Percentiles rank a stretch among this genome's conserved stretches.
These are phyloP conservation scores for Enteromius unitaeniatus DNA, from an alignment of 2,797 vertebrate species.

Conservation along the genomic window DNA sequence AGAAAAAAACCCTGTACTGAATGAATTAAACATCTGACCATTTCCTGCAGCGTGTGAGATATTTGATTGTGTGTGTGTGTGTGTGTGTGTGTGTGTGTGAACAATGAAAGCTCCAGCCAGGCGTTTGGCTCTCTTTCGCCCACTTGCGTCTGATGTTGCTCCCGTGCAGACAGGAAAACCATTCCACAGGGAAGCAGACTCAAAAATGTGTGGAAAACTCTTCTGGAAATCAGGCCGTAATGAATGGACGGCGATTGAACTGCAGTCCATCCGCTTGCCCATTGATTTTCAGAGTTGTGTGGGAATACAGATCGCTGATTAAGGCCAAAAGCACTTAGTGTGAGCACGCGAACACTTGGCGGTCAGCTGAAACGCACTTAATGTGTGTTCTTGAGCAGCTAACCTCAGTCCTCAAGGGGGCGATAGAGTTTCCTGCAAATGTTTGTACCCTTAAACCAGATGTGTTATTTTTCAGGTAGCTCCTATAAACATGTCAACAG, in stretches of 20 bases:
- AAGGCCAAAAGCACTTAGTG: neutral
- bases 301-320: neutral
- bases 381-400: constrained; percentile 3
- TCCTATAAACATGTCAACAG: constrained; percentile 34
- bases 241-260: neutral
- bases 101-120: constrained; percentile 2
- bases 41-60: constrained; percentile 19
- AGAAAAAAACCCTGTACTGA: constrained; percentile 75
- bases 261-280: neutral
- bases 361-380: neutral
- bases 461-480: constrained; percentile 17
- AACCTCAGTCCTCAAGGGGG: constrained; percentile 15
- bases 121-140: neutral
- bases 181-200: neutral
- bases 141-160: constrained; percentile 5
- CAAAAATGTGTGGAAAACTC: constrained; percentile 22
- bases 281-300: neutral
- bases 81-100: constrained; percentile 15
- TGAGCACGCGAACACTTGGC: constrained; percentile 14
- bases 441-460: neutral
- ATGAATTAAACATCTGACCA: constrained; percentile 79
- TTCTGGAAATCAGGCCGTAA: neutral
- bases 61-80: neutral
- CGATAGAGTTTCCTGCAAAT: constrained; percentile 30
- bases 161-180: neutral